These are phyloP conservation scores for Volucella zonaria DNA, from an alignment of 2,888 invertebrate genomes.

Conservation along the genomic window DNA sequence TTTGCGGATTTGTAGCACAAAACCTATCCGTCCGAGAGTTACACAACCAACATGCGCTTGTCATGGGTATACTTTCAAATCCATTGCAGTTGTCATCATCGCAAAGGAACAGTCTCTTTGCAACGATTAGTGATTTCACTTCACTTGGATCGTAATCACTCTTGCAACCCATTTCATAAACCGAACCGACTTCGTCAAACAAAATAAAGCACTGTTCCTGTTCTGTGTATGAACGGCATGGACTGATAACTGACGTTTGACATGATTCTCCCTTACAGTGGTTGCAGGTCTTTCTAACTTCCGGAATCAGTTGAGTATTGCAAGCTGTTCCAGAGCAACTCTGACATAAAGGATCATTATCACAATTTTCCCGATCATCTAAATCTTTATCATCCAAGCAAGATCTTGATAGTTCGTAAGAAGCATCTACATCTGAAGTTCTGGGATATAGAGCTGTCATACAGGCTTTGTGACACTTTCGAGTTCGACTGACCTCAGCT, in stretches of 20 bases:
- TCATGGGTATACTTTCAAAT: slow-evolving; percentile 74
- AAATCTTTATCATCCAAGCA: slow-evolving; percentile 79
- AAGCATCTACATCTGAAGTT: slow-evolving; percentile 75
- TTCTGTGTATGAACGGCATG: slow-evolving; percentile 76
- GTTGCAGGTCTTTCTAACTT: slow-evolving; percentile 76
- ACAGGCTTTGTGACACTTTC: slow-evolving; percentile 77
- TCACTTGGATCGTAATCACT: slow-evolving; percentile 77
- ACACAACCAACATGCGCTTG: slow-evolving; percentile 76
- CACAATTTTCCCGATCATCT: slow-evolving; percentile 77
- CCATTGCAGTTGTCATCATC: slow-evolving; percentile 78
- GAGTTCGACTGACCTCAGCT: slow-evolving; percentile 65
- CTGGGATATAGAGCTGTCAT: slow-evolving; percentile 79
- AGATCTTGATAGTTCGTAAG: slow-evolving; percentile 77
- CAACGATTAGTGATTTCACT: slow-evolving; percentile 65
- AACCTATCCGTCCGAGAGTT: slow-evolving; percentile 76
- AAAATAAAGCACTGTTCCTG: slow-evolving; percentile 78
- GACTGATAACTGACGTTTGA: slow-evolving; percentile 67
- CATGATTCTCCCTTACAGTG: slow-evolving; percentile 77
- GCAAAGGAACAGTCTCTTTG: slow-evolving; percentile 78
- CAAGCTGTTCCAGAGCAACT: slow-evolving; percentile 76
- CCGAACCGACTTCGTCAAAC: slow-evolving; percentile 71
- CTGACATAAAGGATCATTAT: slow-evolving; percentile 72
- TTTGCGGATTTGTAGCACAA: slow-evolving; percentile 77
- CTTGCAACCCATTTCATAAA: slow-evolving; percentile 77
- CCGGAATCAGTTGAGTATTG: slow-evolving; percentile 77